Evolutionary conservation across 2,888 invertebrate species (phyloP).

Genomic region (Scaptomyza caliginosa): DNA sequence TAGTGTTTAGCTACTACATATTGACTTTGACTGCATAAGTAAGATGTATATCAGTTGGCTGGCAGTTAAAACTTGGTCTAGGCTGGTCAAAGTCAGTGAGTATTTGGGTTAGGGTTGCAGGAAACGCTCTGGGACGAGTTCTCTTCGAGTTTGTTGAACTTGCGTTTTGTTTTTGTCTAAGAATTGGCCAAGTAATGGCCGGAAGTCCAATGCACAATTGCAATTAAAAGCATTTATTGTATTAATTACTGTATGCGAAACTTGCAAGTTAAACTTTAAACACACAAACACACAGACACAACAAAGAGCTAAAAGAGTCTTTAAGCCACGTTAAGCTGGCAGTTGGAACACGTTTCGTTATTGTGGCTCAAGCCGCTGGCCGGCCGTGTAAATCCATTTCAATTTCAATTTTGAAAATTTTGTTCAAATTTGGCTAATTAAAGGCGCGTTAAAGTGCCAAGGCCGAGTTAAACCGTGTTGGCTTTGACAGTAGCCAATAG

Average conservation of each 20-base stretch:
- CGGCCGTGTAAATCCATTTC: constrained; percentile 29
- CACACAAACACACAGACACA: too few species aligned
- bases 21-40: neutral
- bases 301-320: constrained; percentile 35
- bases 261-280: constrained; percentile 18
- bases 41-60: neutral
- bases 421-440: constrained; percentile 77
- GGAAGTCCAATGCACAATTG: constrained; percentile 74
- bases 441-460: constrained; percentile 74
- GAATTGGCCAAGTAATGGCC: constrained; percentile 59
- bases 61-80: constrained; percentile 6
- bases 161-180: constrained; percentile 3
- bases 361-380: constrained; percentile 39
- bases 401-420: constrained; percentile 51
- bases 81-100: constrained; percentile 69
- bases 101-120: constrained; percentile 75
- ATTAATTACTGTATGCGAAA: constrained; percentile 66
- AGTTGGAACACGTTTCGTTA: constrained; percentile 68
- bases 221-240: constrained; percentile 66
- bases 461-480: constrained; percentile 42
- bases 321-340: constrained; percentile 3
- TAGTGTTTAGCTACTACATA: too few species aligned
- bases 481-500: constrained; percentile 74
- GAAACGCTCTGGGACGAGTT: constrained; percentile 71
- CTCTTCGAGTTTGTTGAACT: constrained; percentile 64